Evolutionary conservation across 2,888 invertebrate species (phyloP).

Genomic region (Xylocampa areola): DNA sequence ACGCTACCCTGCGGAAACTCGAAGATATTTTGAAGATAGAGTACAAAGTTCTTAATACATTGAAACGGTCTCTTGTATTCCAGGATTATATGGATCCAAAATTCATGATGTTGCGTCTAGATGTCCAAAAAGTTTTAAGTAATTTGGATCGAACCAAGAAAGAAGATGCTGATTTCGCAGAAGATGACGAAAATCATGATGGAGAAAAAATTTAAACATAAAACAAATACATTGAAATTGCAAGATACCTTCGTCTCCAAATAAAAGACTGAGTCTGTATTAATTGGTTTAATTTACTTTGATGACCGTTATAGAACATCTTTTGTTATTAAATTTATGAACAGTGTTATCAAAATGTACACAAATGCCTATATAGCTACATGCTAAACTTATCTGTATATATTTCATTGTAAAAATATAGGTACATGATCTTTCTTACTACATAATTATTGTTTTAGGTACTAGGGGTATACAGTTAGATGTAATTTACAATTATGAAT

Average conservation of each 20-base stretch:
- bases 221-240: slow-evolving; percentile 15
- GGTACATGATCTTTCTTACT: slow-evolving; percentile 76
- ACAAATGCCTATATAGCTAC: slow-evolving; percentile 79
- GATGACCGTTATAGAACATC: slow-evolving; percentile 81
- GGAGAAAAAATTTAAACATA: slow-evolving; percentile 46
- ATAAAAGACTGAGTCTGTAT: slow-evolving; percentile 84
- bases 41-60: no score
- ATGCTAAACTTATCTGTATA: slow-evolving; percentile 77
- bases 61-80: slow-evolving; percentile 56
- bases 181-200: slow-evolving; percentile 54
- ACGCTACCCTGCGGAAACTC: no score
- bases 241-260: slow-evolving; percentile 49
- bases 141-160: slow-evolving; percentile 77
- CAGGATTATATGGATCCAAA: slow-evolving; percentile 87
- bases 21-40: no score
- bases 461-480: slow-evolving; percentile 70
- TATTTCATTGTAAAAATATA: slow-evolving; percentile 87
- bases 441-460: slow-evolving; percentile 66
- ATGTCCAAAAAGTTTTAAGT: slow-evolving; percentile 83
- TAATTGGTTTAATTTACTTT: slow-evolving; percentile 83
- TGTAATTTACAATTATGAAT: slow-evolving; percentile 63
- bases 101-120: slow-evolving; percentile 85
- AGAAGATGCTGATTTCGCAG: slow-evolving; percentile 57
- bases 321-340: slow-evolving; percentile 72
- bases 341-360: slow-evolving; percentile 84